A percentile compares a stretch with the other conserved stretches of the same genome.
Evolutionary conservation across 2,113 vertebrate species (phyloP).

Genomic region (Heloderma charlesbogerti): DNA sequence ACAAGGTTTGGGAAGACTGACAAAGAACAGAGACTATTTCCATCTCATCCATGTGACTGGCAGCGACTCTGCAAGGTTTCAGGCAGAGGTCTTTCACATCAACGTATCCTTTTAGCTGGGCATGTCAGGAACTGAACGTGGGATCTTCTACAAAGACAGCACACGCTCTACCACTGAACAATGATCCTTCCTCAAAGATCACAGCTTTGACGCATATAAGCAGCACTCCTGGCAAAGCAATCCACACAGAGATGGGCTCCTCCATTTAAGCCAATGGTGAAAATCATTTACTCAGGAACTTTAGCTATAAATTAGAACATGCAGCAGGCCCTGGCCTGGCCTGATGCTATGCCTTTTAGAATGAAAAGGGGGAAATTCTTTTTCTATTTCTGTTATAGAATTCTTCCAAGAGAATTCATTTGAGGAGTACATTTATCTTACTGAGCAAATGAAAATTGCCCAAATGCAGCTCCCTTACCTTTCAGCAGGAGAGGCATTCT

Average conservation of each 20-base stretch:
- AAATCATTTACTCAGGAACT: neutral
- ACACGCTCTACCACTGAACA: neutral
- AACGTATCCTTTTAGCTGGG: neutral
- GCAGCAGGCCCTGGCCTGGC: slow-evolving; percentile 1
- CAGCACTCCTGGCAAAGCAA: neutral
- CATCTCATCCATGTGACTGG: too few relatives aligned
- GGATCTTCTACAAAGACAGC: neutral
- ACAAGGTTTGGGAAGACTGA: too few relatives aligned
- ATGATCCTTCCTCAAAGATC: neutral
- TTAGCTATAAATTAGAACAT: neutral
- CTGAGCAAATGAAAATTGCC: slow-evolving; percentile 64
- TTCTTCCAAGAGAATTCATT: slow-evolving; percentile 41
- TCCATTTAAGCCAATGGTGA: neutral
- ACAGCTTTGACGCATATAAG: neutral
- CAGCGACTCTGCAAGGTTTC: neutral
- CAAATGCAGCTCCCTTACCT: slow-evolving; percentile 65
- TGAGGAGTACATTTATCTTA: slow-evolving; percentile 50
- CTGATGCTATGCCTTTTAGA: slow-evolving; percentile 46
- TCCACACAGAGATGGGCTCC: neutral
- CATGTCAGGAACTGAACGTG: neutral
- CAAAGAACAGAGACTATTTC: too few relatives aligned
- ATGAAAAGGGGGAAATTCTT: slow-evolving; percentile 40
- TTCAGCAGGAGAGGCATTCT: slow-evolving; percentile 54
- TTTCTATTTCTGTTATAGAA: slow-evolving; percentile 50
- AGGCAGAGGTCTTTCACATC: neutral